Evolutionary conservation across 2,797 vertebrate genomes (phyloP), one percentile per base, ranked within the genome.

Genomic region (Chrosomus eos): DNA sequence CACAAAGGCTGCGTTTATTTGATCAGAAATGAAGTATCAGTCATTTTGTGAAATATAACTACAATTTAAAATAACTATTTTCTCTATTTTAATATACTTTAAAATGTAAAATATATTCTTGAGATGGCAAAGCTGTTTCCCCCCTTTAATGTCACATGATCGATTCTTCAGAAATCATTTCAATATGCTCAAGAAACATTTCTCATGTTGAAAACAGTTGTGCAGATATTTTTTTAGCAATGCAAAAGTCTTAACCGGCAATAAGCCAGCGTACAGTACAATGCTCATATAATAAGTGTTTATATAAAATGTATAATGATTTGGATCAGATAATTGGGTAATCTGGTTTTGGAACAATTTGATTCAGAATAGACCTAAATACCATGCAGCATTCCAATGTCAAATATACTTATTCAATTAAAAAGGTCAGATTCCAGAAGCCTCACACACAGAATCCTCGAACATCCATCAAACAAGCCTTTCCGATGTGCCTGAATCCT

Each of bases 401-500:
- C 48, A 18, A 7, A 51, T 51, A 19, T 51, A 48, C 48, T 51
- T 19, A 19, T 66, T 28, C 1, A 16, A 7, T 28, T 16, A 28
- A 62, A 62, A 14, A n/a, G 51, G 4, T 55, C 73, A 23, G 48
- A 55, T 8, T 26, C 28, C 16, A 23, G 9, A 64, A 18, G n/a
- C 38, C 38, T 4, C 18, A 51, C 16, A 70, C 78, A 80, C 14
- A 55, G 48, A n/a, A 40, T 68, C 66, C 26, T 26, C 70, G 26
- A 62, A 76, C 72, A 81, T 58, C 72, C 82, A 84, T 80, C 76
- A 86, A 78, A 83, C 40, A 66, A 66, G 38, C 72, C 51, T 76
- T 71, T n/a, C 51, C 33, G 55, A 23, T 73, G 26, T 81, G 53
- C 68, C 38, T 51, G 58, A 14, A 23, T 80, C 10, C 48, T 38